These are phyloP conservation scores for Neelides sp. DNA, from an alignment of 1,140 invertebrate genomes.

Conservation along the genomic window DNA sequence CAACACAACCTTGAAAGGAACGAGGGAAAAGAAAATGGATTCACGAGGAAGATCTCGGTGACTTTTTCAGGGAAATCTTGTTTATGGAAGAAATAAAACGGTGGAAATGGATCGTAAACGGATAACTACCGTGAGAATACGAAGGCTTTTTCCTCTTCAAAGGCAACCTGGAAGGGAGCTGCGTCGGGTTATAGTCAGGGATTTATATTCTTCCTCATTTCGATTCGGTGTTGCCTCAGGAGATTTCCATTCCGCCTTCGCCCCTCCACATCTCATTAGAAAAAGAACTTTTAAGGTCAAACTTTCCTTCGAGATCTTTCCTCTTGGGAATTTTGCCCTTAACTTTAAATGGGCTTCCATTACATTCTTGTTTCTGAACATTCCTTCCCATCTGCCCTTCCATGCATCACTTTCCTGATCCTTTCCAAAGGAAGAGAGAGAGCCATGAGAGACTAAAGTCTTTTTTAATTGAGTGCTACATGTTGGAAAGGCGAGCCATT, in stretches of 20 bases:
- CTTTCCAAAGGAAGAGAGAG: too few relatives aligned
- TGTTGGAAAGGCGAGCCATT: too few relatives aligned
- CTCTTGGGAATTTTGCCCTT: neutral
- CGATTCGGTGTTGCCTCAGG: constrained; percentile 8
- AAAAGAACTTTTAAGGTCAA: neutral
- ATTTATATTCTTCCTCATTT: constrained; percentile 10
- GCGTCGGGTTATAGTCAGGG: neutral
- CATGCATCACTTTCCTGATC: too few relatives aligned
- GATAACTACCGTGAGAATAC: constrained; percentile 8
- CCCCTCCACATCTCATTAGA: neutral
- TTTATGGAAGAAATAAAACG: constrained; percentile 15
- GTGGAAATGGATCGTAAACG: constrained; percentile 14
- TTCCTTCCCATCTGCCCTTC: too few relatives aligned
- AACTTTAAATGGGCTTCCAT: too few relatives aligned
- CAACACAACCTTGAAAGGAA: too few relatives aligned
- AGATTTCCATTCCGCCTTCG: neutral
- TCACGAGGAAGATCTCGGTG: neutral
- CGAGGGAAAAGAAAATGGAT: neutral
- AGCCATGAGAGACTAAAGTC: too few relatives aligned
- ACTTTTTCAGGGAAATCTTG: constrained; percentile 14
- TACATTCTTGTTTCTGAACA: too few relatives aligned
- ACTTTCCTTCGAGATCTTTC: too few relatives aligned
- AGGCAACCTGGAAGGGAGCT: neutral
- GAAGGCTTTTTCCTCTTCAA: neutral
- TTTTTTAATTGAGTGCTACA: too few relatives aligned